Conservation (phyloP, 1,140 invertebrate genomes). For the Hycleus cichorii region DNA sequence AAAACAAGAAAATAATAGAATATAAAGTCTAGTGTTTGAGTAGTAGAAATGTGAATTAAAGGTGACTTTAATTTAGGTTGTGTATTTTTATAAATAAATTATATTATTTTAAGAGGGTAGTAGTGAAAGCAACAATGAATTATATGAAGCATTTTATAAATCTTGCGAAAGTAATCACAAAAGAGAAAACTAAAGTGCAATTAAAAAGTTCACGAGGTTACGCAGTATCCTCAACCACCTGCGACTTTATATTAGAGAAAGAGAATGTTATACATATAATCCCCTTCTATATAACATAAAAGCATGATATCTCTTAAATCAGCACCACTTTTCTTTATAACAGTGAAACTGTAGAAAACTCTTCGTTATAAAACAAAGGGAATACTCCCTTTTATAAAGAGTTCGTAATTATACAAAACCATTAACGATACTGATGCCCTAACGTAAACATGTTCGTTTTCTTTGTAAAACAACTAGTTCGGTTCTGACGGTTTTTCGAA, state of each 20-base stretch:
- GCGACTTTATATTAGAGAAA: background rate
- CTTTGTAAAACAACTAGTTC: slow-evolving; percentile 2
- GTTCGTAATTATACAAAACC: slow-evolving; percentile 13
- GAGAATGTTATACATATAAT: background rate
- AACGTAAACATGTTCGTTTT: slow-evolving; percentile 6
- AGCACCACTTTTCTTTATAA: slow-evolving; percentile 10
- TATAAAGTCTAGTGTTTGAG: too few species aligned
- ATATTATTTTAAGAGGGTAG: too few species aligned
- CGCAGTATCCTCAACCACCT: slow-evolving; percentile 7
- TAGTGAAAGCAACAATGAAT: background rate
- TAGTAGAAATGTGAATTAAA: too few species aligned
- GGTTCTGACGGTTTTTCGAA: too few species aligned
- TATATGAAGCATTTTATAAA: slow-evolving; percentile 3
- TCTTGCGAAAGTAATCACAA: slow-evolving; percentile 12
- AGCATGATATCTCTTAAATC: slow-evolving; percentile 14
- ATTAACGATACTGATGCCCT: slow-evolving; percentile 14
- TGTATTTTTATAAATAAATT: too few species aligned
- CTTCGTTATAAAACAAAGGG: slow-evolving; percentile 6
- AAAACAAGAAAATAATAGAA: too few species aligned
- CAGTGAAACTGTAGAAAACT: slow-evolving; percentile 8
- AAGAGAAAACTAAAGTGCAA: slow-evolving; percentile 13
- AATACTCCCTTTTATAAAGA: slow-evolving; percentile 8
- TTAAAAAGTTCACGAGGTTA: slow-evolving; percentile 14
- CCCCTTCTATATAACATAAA: slow-evolving; percentile 3
- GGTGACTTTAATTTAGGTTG: too few species aligned